Evolutionary conservation across 35 echinoderm and acorn worm genomes (phyloP).

Genomic region (Apostichopus japonicus): DNA sequence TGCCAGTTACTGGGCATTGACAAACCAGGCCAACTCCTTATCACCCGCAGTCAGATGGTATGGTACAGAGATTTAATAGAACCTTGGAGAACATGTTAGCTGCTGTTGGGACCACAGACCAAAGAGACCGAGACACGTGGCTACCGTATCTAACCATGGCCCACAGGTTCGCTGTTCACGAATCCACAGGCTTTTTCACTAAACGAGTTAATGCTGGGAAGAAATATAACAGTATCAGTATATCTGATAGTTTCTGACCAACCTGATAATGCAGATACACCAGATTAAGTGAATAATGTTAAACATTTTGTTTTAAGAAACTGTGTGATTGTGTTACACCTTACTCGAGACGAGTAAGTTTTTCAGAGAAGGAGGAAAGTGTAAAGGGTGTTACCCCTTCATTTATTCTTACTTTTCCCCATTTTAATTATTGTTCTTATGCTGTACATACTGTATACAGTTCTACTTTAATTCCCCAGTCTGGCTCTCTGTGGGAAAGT

Average conservation of each 20-base stretch:
- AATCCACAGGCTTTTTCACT: constrained; percentile 11
- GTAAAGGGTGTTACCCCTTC: too few relatives aligned
- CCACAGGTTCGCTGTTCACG: constrained; percentile 32
- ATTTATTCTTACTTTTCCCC: too few relatives aligned
- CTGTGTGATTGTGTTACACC: not conserved
- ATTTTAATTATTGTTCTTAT: too few relatives aligned
- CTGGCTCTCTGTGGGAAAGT: too few relatives aligned
- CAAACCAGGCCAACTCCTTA: constrained; percentile 60
- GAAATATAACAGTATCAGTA: constrained; percentile 20
- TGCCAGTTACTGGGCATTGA: constrained; percentile 49
- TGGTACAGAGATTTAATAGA: constrained; percentile 57
- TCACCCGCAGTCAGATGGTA: constrained; percentile 58
- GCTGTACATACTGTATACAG: too few relatives aligned
- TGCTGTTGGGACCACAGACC: not conserved
- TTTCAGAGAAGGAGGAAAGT: too few relatives aligned
- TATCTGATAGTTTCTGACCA: not conserved
- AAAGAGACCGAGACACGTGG: constrained; percentile 33
- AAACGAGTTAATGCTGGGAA: constrained; percentile 48
- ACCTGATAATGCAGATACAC: not conserved
- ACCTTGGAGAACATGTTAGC: constrained; percentile 59
- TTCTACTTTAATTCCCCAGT: too few relatives aligned
- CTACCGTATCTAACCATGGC: constrained; percentile 56
- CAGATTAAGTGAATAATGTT: too few relatives aligned
- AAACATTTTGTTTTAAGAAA: not conserved
- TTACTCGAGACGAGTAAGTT: too few relatives aligned